Conservation (phyloP, 2,113 vertebrate species). For the Glareola pratincola region DNA sequence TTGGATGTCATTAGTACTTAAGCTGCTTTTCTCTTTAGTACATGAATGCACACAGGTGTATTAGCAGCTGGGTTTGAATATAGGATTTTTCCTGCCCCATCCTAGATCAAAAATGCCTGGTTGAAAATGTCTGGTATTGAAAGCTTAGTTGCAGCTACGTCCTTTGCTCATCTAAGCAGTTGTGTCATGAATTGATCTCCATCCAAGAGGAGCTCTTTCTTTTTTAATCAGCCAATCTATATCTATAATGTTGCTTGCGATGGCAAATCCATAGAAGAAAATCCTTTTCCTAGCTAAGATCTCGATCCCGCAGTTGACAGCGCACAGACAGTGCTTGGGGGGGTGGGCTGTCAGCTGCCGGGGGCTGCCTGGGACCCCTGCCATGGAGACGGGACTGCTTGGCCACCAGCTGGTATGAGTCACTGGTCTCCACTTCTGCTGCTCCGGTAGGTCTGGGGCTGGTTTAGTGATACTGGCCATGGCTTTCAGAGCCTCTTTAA, state of each 20-base stretch:
- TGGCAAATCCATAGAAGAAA: not conserved
- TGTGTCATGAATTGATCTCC: not conserved
- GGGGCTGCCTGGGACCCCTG: not conserved
- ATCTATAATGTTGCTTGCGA: fast-evolving
- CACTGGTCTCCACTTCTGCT: not conserved
- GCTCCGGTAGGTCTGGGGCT: not conserved
- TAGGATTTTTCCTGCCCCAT: not conserved
- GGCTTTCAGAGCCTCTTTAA: not conserved
- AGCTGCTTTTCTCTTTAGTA: not conserved
- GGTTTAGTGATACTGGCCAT: fast-evolving
- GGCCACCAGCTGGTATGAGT: fast-evolving
- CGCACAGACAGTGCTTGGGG: no score
- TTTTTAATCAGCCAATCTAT: not conserved
- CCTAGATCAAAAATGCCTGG: not conserved
- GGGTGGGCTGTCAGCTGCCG: fast-evolving
- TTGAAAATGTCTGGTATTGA: not conserved
- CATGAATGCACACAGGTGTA: not conserved
- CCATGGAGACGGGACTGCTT: fast-evolving
- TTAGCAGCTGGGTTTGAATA: not conserved
- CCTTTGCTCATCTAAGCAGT: not conserved
- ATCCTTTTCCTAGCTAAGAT: not conserved
- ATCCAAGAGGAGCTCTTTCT: not conserved
- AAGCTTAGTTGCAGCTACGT: not conserved
- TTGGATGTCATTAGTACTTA: constrained; percentile 8
- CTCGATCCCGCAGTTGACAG: not conserved